phyloP scores from a whole-genome alignment of 2,113 vertebrate genomes.

The Podarcis cretensis region DNA sequence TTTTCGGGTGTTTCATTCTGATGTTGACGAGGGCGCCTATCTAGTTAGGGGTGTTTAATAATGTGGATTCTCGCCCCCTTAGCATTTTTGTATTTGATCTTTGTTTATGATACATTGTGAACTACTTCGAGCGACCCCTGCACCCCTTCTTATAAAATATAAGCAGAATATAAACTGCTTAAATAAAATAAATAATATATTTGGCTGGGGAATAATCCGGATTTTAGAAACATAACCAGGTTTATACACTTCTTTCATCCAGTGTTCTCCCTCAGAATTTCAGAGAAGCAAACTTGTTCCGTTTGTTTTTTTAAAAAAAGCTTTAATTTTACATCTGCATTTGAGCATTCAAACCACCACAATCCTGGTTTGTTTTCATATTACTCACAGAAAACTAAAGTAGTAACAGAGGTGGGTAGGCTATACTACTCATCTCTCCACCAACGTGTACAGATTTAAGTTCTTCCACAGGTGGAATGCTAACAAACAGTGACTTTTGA shows the following conservation, averaged over 20 bases:
- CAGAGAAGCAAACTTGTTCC: background rate
- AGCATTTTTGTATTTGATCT: too few species aligned
- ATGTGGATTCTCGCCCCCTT: too few species aligned
- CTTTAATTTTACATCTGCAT: background rate
- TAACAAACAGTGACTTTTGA: conserved; percentile 38
- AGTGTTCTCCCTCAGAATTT: background rate
- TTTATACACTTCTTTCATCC: background rate
- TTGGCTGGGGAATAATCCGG: background rate
- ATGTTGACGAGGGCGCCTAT: too few species aligned
- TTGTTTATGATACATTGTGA: too few species aligned
- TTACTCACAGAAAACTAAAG: background rate
- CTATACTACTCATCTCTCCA: background rate
- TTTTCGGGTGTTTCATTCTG: too few species aligned
- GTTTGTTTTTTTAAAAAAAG: conserved; percentile 16
- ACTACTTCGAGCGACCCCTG: too few species aligned
- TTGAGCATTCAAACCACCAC: background rate
- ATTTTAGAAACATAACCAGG: background rate
- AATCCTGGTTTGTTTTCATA: background rate
- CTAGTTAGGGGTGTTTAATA: too few species aligned
- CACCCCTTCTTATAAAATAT: too few species aligned
- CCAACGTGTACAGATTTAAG: conserved; percentile 1
- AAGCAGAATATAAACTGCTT: too few species aligned
- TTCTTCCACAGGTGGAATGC: background rate
- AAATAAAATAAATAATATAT: too few species aligned
- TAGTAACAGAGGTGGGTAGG: background rate